Conservation (phyloP, 2,888 invertebrate species). For the Podotricha telesiphe region DNA sequence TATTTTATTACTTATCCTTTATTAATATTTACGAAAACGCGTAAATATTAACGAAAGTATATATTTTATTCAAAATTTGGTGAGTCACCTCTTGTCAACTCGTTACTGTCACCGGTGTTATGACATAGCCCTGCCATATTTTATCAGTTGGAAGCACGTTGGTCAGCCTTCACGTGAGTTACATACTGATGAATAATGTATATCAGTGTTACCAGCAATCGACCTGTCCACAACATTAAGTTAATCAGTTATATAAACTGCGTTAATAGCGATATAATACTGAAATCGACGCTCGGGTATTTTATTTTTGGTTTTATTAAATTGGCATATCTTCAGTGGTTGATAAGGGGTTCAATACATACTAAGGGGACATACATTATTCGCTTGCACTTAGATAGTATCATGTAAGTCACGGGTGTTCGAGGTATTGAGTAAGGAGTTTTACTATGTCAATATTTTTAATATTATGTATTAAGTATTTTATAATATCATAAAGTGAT, state of each 20-base stretch:
- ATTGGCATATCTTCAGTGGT: too few species aligned
- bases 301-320: background rate
- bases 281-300: background rate
- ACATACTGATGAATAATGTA: slow-evolving; percentile 33
- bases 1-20: background rate
- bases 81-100: slow-evolving; percentile 13
- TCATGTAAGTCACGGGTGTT: too few species aligned
- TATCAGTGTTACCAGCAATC: slow-evolving; percentile 23
- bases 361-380: too few species aligned
- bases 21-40: background rate
- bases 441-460: too few species aligned
- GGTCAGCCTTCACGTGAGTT: slow-evolving; percentile 28
- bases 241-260: slow-evolving; percentile 31
- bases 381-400: too few species aligned
- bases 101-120: slow-evolving; percentile 12
- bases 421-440: too few species aligned
- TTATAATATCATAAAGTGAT: too few species aligned
- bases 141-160: slow-evolving; percentile 29
- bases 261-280: slow-evolving; percentile 25
- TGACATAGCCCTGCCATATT: slow-evolving; percentile 13
- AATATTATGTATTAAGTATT: too few species aligned
- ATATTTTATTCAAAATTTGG: background rate
- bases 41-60: background rate
- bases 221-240: slow-evolving; percentile 30
- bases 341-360: too few species aligned